Evolutionary conservation across 2,888 invertebrate genomes (phyloP).

Genomic region (Odontothrips loti): DNA sequence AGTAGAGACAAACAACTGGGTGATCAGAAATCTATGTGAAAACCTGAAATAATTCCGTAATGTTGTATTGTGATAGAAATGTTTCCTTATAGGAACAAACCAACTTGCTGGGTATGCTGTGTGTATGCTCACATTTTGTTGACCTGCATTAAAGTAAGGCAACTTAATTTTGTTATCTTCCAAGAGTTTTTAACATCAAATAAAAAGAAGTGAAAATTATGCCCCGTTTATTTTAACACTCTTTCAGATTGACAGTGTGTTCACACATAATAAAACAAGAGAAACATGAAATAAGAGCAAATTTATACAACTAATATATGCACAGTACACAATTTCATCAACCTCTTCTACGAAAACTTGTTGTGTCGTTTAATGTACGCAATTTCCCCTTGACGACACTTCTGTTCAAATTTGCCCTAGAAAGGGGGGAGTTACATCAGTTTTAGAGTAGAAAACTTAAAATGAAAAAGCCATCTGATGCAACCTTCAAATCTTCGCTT

Average conservation of each 20-base stretch:
- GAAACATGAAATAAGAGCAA: not conserved
- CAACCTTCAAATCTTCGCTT: not conserved
- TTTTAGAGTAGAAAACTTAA: not conserved
- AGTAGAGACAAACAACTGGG: conserved; percentile 86
- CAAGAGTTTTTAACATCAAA: not conserved
- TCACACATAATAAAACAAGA: not conserved
- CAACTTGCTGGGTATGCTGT: not conserved
- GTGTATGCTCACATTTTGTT: not conserved
- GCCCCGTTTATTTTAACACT: not conserved
- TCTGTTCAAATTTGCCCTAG: not conserved
- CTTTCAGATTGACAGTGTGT: not conserved
- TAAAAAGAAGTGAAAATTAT: not conserved
- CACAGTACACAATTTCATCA: not conserved
- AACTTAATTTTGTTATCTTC: not conserved
- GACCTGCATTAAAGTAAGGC: not conserved
- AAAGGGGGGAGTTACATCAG: not conserved
- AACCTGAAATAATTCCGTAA: not conserved
- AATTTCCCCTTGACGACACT: not conserved
- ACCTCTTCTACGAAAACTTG: not conserved
- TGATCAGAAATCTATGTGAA: conserved; percentile 59
- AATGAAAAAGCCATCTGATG: not conserved
- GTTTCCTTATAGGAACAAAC: not conserved
- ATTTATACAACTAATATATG: not conserved
- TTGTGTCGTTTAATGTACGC: not conserved
- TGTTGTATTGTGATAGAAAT: not conserved